Percentiles rank a stretch among this genome's conserved stretches.
phyloP scores from a whole-genome alignment of 2,113 vertebrate species.

The Pseudorasbora parva region DNA sequence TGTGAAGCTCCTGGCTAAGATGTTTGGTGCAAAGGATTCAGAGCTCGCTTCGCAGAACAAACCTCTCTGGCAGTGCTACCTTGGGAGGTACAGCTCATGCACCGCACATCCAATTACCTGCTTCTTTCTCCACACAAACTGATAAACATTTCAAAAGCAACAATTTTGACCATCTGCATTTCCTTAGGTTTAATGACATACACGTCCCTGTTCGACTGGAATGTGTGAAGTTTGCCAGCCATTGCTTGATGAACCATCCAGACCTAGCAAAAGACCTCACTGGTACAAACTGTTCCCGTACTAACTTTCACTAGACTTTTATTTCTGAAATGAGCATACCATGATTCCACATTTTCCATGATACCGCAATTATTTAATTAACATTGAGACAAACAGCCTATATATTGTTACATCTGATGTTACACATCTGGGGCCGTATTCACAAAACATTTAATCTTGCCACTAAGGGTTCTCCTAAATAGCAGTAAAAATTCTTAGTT shows the following conservation, averaged over 20 bases:
- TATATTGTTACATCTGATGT: no score
- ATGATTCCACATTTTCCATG: no score
- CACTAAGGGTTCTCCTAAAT: no score
- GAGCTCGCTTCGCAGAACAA: slow-evolving; percentile 97
- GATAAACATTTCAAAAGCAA: neutral
- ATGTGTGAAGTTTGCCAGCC: slow-evolving; percentile 98
- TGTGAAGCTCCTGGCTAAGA: slow-evolving; percentile 97
- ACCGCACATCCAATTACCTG: neutral
- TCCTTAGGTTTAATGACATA: slow-evolving; percentile 94
- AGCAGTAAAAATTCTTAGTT: no score
- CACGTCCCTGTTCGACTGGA: slow-evolving; percentile 97
- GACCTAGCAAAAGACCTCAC: slow-evolving; percentile 98
- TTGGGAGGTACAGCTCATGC: slow-evolving; percentile 85
- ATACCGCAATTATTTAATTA: no score
- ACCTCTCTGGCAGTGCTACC: slow-evolving; percentile 98
- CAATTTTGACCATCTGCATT: neutral
- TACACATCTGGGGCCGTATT: no score
- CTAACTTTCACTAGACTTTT: neutral
- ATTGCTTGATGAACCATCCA: slow-evolving; percentile 98
- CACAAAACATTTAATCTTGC: no score
- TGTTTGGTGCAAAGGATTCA: slow-evolving; percentile 98
- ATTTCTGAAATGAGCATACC: neutral
- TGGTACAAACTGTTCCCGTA: slow-evolving; percentile 69
- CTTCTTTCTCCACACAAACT: neutral
- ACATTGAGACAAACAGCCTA: no score